These are phyloP conservation scores for Dendrolimus kikuchii DNA, from an alignment of 1,140 invertebrate species.

Conservation along the genomic window DNA sequence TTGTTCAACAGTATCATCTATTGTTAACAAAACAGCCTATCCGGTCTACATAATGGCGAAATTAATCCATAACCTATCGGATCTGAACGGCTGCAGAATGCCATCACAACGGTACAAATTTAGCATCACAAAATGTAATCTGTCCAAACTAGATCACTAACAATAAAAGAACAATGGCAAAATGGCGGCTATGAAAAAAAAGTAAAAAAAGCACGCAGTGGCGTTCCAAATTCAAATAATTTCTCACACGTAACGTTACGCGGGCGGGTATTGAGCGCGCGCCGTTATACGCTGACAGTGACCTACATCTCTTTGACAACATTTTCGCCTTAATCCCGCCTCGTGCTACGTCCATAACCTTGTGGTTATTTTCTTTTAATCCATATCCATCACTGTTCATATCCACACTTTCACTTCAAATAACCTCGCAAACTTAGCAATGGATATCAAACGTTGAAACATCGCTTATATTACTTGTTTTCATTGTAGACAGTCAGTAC, in stretches of 20 bases:
- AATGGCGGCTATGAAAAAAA: conserved; percentile 39
- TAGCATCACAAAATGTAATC: conserved; percentile 39
- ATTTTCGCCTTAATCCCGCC: conserved; percentile 45
- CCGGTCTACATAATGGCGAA: no score
- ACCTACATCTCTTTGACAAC: conserved; percentile 51
- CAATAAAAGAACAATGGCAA: conserved; percentile 54
- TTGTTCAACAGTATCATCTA: no score
- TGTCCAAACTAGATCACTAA: conserved; percentile 39
- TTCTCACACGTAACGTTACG: conserved; percentile 71
- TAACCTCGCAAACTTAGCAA: conserved; percentile 1
- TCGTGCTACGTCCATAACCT: conserved; percentile 49
- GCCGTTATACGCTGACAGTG: conserved; percentile 67
- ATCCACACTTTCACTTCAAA: conserved; percentile 11
- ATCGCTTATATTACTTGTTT: neutral
- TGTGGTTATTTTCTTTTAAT: conserved; percentile 27
- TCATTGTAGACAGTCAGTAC: conserved; percentile 5
- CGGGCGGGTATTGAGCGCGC: conserved; percentile 63
- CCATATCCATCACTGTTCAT: conserved; percentile 29
- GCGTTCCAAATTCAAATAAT: conserved; percentile 69
- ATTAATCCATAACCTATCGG: no score
- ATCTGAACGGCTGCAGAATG: no score
- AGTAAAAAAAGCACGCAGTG: conserved; percentile 43
- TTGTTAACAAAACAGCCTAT: no score
- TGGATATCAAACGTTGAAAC: conserved; percentile 8
- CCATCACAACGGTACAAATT: conserved; percentile 39